These are phyloP conservation scores for Chironomus striatipennis DNA, from an alignment of 1,140 invertebrate genomes.

Conservation along the genomic window DNA sequence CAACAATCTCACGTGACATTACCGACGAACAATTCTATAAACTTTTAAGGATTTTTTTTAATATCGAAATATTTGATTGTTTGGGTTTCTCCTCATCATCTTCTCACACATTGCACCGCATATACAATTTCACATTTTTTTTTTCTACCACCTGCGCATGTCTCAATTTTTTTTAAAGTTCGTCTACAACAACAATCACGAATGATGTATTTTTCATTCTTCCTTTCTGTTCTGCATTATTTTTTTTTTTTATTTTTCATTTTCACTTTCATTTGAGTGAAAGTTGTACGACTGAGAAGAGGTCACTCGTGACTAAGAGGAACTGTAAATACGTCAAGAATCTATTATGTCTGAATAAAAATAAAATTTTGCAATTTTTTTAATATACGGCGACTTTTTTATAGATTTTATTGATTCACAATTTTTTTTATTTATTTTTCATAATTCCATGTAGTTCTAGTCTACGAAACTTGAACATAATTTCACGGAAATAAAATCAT, in stretches of 20 bases:
- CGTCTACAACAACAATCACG: neutral
- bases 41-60: conserved; percentile 14
- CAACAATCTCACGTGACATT: neutral
- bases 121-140: neutral
- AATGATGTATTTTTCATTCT: neutral
- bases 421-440: neutral
- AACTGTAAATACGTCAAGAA: neutral
- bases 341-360: neutral
- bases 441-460: neutral
- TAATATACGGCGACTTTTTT: neutral
- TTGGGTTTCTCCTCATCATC: neutral
- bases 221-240: neutral
- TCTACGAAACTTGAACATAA: neutral
- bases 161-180: neutral
- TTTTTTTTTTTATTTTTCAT: no score
- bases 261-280: conserved; percentile 13
- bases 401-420: neutral
- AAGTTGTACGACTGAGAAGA: neutral
- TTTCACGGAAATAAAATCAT: neutral
- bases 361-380: neutral
- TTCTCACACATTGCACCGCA: neutral
- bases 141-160: conserved; percentile 5
- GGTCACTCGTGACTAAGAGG: neutral
- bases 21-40: neutral
- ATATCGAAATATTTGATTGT: conserved; percentile 14